phyloP scores from a whole-genome alignment of 2,113 vertebrate species.

The Colius striatus region DNA sequence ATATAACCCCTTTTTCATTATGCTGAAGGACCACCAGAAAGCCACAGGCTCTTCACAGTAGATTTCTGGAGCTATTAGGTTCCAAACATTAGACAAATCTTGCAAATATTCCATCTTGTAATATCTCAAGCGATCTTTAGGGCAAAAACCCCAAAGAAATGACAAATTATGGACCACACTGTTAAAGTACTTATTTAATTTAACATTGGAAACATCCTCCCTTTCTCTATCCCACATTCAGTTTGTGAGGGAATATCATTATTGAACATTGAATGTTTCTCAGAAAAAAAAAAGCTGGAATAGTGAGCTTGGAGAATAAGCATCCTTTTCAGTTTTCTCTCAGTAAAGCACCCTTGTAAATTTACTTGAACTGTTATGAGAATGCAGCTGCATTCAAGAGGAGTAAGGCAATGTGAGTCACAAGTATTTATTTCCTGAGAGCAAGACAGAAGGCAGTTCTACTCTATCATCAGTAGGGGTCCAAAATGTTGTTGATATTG shows the following conservation, averaged over 20 bases:
- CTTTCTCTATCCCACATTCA: constrained; percentile 1
- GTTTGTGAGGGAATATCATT: constrained; percentile 60
- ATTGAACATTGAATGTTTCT: constrained; percentile 43
- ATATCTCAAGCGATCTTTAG: neutral
- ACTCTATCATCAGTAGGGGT: neutral
- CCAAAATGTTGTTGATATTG: constrained; percentile 25
- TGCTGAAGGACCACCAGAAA: neutral
- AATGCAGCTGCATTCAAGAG: constrained; percentile 43
- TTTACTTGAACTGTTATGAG: constrained; percentile 47
- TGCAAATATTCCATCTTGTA: neutral
- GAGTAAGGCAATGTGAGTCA: constrained; percentile 21
- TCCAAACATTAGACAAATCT: neutral
- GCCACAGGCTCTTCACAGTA: neutral
- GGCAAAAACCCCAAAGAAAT: neutral
- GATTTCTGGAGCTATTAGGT: neutral
- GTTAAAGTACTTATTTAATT: constrained; percentile 37
- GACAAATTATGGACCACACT: neutral
- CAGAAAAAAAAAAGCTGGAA: constrained; percentile 45
- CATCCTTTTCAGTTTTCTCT: constrained; percentile 29
- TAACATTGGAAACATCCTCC: constrained; percentile 22
- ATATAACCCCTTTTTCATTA: neutral
- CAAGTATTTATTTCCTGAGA: constrained; percentile 32
- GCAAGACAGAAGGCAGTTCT: neutral
- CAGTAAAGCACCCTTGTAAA: constrained; percentile 47
- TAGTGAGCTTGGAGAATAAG: constrained; percentile 34